phyloP scores from a whole-genome alignment of 2,888 invertebrate genomes.

The Chironomus tentans region DNA sequence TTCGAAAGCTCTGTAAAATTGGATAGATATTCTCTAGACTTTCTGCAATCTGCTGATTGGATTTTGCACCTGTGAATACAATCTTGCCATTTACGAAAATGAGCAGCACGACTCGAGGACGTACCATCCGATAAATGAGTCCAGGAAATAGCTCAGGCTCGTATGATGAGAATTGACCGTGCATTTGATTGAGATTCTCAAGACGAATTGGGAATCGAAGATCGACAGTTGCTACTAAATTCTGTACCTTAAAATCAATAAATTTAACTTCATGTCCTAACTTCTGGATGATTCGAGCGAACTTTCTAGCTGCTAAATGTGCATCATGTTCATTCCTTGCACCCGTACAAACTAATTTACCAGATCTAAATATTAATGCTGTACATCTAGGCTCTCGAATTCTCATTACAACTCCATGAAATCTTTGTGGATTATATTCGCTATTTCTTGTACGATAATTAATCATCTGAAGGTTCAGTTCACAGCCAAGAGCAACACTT shows the following conservation, averaged over 20 bases:
- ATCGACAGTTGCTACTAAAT: constrained; percentile 67
- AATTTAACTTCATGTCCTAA: constrained; percentile 59
- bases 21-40: constrained; percentile 93
- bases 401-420: constrained; percentile 76
- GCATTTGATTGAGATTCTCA: constrained; percentile 64
- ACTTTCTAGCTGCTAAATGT: constrained; percentile 67
- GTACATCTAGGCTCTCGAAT: constrained; percentile 69
- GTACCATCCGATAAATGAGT: constrained; percentile 95
- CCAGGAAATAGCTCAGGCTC: constrained; percentile 99
- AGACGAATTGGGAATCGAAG: constrained; percentile 62
- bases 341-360: constrained; percentile 75
- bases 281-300: constrained; percentile 73
- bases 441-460: constrained; percentile 72
- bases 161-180: constrained; percentile 74
- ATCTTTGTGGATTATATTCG: constrained; percentile 73
- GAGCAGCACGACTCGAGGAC: constrained; percentile 86
- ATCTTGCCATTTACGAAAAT: constrained; percentile 99
- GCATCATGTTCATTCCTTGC: constrained; percentile 69
- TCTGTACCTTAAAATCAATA: constrained; percentile 68
- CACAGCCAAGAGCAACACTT: constrained; percentile 64
- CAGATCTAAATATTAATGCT: constrained; percentile 61
- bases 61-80: constrained; percentile 90
- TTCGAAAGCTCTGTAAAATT: constrained; percentile 86
- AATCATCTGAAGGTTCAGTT: constrained; percentile 61
- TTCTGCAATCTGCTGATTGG: constrained; percentile 81